Percentiles rank a stretch among this genome's conserved stretches.
Evolutionary conservation across 2,113 vertebrate species (phyloP).

Genomic region (Setophaga coronata): DNA sequence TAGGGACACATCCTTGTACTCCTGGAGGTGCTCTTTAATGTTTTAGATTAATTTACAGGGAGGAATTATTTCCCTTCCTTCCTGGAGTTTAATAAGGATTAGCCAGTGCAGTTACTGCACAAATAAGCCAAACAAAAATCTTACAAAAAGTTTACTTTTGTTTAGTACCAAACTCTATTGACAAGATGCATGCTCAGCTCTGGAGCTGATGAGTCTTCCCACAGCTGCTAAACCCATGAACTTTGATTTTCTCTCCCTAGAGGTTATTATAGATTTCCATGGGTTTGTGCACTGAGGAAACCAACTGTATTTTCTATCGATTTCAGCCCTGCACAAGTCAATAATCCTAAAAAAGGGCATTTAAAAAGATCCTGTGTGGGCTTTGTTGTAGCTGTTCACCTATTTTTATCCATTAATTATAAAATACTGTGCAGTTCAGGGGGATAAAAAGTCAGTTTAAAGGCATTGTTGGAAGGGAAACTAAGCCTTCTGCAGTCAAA

Average conservation of each 20-base stretch:
- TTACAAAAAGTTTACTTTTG: not conserved
- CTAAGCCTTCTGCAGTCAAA: not conserved
- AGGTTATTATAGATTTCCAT: conserved; percentile 13
- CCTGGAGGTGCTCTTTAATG: not conserved
- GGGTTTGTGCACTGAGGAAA: not conserved
- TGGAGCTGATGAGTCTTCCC: not conserved
- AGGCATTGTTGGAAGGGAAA: not conserved
- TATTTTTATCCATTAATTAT: not conserved
- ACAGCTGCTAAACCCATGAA: not conserved
- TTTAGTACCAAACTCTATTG: not conserved
- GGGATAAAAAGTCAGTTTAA: not conserved
- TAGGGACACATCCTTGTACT: not conserved
- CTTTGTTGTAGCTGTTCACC: not conserved
- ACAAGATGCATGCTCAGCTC: not conserved
- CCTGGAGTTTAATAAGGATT: not conserved
- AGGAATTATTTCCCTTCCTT: not conserved
- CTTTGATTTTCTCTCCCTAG: conserved; percentile 3
- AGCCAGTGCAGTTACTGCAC: not conserved
- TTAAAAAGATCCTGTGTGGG: not conserved
- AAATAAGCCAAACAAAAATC: not conserved
- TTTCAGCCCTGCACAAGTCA: not conserved
- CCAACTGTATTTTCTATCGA: not conserved
- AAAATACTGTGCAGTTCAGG: not conserved
- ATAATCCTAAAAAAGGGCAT: not conserved
- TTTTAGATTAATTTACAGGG: not conserved